phyloP scores from a whole-genome alignment of 2,113 vertebrate species.

The Stigmatopora argus region DNA sequence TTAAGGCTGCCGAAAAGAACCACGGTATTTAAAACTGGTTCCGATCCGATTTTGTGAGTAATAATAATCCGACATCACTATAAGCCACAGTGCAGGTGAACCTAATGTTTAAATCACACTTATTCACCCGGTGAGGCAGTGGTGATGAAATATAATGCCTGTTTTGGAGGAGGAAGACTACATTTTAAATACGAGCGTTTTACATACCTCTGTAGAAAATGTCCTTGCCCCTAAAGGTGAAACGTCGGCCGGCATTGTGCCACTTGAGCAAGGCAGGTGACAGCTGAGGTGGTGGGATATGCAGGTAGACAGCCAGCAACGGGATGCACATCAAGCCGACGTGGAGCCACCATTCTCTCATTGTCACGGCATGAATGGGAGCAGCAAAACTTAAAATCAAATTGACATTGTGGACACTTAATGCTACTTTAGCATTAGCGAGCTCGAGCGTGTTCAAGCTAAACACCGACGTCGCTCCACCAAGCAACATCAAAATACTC shows the following conservation, averaged over 20 bases:
- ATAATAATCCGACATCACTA: no score
- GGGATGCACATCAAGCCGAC: slow-evolving; percentile 80
- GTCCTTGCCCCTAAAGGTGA: slow-evolving; percentile 76
- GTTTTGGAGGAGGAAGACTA: no score
- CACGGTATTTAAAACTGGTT: no score
- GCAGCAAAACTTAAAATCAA: background rate
- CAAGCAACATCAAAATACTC: background rate
- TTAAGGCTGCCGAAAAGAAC: no score
- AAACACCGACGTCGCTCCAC: background rate
- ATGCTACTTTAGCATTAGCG: background rate
- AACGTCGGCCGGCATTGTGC: slow-evolving; percentile 75
- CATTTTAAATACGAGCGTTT: no score
- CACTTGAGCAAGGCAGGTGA: slow-evolving; percentile 81
- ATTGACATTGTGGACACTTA: background rate
- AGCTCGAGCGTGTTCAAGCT: background rate
- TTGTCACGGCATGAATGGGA: slow-evolving; percentile 33
- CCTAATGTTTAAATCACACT: background rate
- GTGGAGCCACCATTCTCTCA: slow-evolving; percentile 93
- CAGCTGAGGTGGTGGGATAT: slow-evolving; percentile 83
- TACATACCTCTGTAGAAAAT: slow-evolving; percentile 86
- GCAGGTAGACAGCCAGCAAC: slow-evolving; percentile 84
- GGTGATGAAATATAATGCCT: background rate
- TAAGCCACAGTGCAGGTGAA: no score
- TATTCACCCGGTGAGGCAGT: background rate
- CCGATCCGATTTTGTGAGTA: no score